phyloP scores from a whole-genome alignment of 2,888 invertebrate species.

The Mesorhabditis belari region DNA sequence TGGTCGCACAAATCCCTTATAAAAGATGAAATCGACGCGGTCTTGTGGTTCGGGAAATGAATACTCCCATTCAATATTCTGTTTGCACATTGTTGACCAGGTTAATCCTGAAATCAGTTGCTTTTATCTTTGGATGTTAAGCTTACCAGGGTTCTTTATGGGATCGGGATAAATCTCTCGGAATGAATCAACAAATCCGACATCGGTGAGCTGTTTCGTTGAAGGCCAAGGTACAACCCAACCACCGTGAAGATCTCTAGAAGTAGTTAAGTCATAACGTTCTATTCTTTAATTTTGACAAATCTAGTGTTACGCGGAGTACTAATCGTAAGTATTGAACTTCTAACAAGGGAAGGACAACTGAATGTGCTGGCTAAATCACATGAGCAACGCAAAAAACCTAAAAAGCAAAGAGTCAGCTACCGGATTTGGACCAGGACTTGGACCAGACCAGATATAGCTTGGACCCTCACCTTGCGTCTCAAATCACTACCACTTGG shows the following conservation, averaged over 20 bases:
- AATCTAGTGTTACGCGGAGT: too few relatives aligned
- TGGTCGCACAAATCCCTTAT: slow-evolving; percentile 13
- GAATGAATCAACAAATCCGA: slow-evolving; percentile 31
- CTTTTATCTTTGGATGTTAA: background rate
- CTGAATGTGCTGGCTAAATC: too few relatives aligned
- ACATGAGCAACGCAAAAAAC: too few relatives aligned
- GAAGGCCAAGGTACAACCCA: slow-evolving; percentile 38
- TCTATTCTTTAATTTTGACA: too few relatives aligned
- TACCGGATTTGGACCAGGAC: too few relatives aligned
- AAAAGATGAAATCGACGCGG: slow-evolving; percentile 45
- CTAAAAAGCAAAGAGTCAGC: too few relatives aligned
- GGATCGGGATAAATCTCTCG: slow-evolving; percentile 35
- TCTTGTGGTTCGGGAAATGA: slow-evolving; percentile 45
- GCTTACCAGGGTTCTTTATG: slow-evolving; percentile 17
- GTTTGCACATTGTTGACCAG: slow-evolving; percentile 45
- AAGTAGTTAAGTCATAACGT: too few relatives aligned
- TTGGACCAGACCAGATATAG: too few relatives aligned
- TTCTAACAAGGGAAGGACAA: too few relatives aligned
- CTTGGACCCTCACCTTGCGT: too few relatives aligned
- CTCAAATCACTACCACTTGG: too few relatives aligned
- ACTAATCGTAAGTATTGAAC: too few relatives aligned
- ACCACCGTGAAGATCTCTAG: slow-evolving; percentile 26
- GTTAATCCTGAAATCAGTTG: slow-evolving; percentile 26
- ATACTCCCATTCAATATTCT: slow-evolving; percentile 35
- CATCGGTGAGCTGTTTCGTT: slow-evolving; percentile 25